Percentiles rank a stretch among this genome's conserved stretches.
These are phyloP conservation scores for Oriolus oriolus DNA, from an alignment of 2,113 vertebrate species.

Conservation along the genomic window DNA sequence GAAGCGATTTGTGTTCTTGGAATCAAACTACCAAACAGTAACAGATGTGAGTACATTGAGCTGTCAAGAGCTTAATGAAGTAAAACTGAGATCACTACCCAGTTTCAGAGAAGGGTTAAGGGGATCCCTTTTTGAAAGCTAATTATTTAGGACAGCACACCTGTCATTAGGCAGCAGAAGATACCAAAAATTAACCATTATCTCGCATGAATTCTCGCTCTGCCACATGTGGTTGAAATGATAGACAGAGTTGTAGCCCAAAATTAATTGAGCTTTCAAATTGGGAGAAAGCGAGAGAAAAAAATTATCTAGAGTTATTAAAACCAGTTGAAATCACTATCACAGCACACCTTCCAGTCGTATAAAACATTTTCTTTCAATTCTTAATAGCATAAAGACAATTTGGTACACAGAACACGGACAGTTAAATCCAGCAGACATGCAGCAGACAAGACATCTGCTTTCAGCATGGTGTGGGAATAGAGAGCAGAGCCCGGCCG, in stretches of 20 bases:
- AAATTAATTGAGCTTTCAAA: slow-evolving; percentile 48
- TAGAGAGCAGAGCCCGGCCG: rapidly evolving
- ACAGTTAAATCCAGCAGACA: not conserved
- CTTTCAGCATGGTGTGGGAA: not conserved
- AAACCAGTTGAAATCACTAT: not conserved
- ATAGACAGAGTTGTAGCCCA: slow-evolving; percentile 10
- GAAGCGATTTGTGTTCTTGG: slow-evolving; percentile 67
- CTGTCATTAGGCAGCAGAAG: slow-evolving; percentile 57
- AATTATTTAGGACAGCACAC: slow-evolving; percentile 67
- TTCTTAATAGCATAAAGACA: not conserved
- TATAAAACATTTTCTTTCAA: not conserved
- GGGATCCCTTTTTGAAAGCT: slow-evolving; percentile 58
- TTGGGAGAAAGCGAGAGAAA: not conserved
- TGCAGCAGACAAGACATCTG: not conserved
- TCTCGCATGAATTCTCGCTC: slow-evolving; percentile 10
- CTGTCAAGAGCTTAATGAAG: slow-evolving; percentile 73
- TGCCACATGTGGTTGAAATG: slow-evolving; percentile 50
- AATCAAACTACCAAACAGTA: slow-evolving; percentile 58
- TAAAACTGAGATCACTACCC: slow-evolving; percentile 59
- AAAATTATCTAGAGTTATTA: not conserved
- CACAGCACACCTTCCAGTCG: not conserved
- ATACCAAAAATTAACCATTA: slow-evolving; percentile 43
- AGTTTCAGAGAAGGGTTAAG: slow-evolving; percentile 46
- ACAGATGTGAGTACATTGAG: slow-evolving; percentile 71
- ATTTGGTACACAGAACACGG: not conserved